Evolutionary conservation across 2,888 invertebrate species (phyloP).

Genomic region (Aleiodes testaceus): DNA sequence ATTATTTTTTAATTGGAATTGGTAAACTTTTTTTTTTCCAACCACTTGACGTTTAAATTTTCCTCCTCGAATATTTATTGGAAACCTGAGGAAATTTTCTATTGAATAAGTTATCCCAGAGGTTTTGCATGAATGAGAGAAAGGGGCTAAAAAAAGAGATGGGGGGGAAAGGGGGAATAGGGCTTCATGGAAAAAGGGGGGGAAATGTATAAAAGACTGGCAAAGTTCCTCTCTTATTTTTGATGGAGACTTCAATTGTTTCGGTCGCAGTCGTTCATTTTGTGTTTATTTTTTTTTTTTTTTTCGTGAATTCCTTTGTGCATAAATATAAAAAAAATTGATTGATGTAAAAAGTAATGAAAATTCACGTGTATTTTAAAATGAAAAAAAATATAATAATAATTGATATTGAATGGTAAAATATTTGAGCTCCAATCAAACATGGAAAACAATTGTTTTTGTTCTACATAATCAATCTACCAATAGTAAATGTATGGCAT

Average conservation of each 20-base stretch:
- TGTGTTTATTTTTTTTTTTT: no score
- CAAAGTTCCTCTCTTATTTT: conserved; percentile 59
- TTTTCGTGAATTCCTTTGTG: no score
- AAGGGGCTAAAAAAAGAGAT: background rate
- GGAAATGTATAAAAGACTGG: conserved; percentile 68
- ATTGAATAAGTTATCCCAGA: background rate
- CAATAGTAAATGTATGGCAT: conserved; percentile 24
- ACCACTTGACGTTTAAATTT: conserved; percentile 5
- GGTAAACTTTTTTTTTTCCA: background rate
- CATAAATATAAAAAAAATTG: no score
- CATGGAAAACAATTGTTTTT: conserved; percentile 5
- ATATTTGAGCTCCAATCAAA: conserved; percentile 7
- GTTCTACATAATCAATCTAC: conserved; percentile 26
- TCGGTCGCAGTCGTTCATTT: conserved; percentile 65
- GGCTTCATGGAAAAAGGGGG: conserved; percentile 21
- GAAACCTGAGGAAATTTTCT: background rate
- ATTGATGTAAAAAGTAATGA: no score
- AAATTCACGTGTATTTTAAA: no score
- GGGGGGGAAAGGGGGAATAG: conserved; percentile 36
- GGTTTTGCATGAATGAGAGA: background rate
- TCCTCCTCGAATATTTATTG: background rate
- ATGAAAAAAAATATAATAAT: no score
- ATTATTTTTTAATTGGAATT: background rate
- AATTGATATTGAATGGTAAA: no score
- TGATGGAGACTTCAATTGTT: conserved; percentile 68